Evolutionary conservation across 2,888 invertebrate genomes (phyloP).

Genomic region (Xestia rhomboidea): DNA sequence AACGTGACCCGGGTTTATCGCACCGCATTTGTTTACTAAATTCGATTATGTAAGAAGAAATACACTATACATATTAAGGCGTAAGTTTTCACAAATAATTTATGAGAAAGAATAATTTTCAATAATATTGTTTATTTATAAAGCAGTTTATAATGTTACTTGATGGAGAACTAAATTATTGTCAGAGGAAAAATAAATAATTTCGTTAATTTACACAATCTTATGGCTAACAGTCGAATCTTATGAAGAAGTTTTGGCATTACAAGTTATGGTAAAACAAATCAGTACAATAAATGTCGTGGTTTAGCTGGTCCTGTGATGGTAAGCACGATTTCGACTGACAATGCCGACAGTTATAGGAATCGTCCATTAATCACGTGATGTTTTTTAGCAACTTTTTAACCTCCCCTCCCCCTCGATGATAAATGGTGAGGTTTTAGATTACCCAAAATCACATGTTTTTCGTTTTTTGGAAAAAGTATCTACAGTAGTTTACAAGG

Average conservation of each 20-base stretch:
- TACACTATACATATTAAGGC: constrained; percentile 48
- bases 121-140: constrained; percentile 56
- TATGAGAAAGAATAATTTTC: constrained; percentile 49
- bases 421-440: too few species aligned
- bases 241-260: background rate
- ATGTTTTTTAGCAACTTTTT: too few species aligned
- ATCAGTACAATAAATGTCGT: background rate
- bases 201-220: background rate
- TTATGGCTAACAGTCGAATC: background rate
- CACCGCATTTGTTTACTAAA: constrained; percentile 25
- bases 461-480: too few species aligned
- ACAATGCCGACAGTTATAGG: constrained; percentile 6
- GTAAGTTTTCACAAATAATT: constrained; percentile 65
- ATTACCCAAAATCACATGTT: too few species aligned
- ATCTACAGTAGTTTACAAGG: too few species aligned
- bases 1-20: too few species aligned
- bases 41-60: constrained; percentile 1
- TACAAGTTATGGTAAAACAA: background rate
- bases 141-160: constrained; percentile 51
- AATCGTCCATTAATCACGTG: too few species aligned
- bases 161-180: constrained; percentile 32
- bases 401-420: too few species aligned
- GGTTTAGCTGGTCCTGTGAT: background rate
- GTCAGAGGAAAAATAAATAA: too few species aligned
- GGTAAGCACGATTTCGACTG: constrained; percentile 8